Conservation (phyloP, 1,140 invertebrate genomes). For the Homarus americanus region DNA sequence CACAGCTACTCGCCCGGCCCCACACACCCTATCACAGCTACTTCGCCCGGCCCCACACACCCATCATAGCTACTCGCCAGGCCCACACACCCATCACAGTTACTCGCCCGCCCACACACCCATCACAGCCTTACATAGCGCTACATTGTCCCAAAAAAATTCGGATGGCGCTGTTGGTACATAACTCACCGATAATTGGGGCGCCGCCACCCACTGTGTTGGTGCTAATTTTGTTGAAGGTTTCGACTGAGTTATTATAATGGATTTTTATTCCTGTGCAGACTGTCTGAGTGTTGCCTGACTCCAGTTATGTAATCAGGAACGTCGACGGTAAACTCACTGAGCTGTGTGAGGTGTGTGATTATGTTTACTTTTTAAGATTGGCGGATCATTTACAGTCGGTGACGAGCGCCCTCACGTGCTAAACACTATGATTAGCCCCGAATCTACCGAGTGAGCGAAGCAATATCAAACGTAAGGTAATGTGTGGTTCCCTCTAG, state of each 20-base stretch:
- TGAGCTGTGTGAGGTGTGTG: background rate
- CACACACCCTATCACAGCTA: too few species aligned
- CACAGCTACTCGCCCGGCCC: too few species aligned
- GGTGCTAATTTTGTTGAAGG: background rate
- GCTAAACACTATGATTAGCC: too few species aligned
- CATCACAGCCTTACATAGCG: too few species aligned
- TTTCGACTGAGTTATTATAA: background rate
- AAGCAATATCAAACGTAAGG: too few species aligned
- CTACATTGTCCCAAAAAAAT: too few species aligned
- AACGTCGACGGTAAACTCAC: background rate
- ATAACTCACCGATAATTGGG: constrained; percentile 12
- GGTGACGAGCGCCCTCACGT: background rate
- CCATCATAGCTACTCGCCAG: too few species aligned
- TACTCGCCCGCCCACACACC: too few species aligned
- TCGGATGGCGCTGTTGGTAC: too few species aligned
- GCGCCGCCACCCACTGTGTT: background rate
- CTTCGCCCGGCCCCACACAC: too few species aligned
- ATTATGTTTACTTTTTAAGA: background rate
- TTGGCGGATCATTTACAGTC: background rate
- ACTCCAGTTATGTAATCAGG: background rate
- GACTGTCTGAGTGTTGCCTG: background rate
- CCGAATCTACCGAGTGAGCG: too few species aligned
- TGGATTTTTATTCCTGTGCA: background rate
- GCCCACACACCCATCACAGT: too few species aligned
- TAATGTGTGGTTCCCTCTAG: background rate